These are phyloP conservation scores for Heliconius nattereri DNA, from an alignment of 1,140 invertebrate genomes.

Conservation along the genomic window DNA sequence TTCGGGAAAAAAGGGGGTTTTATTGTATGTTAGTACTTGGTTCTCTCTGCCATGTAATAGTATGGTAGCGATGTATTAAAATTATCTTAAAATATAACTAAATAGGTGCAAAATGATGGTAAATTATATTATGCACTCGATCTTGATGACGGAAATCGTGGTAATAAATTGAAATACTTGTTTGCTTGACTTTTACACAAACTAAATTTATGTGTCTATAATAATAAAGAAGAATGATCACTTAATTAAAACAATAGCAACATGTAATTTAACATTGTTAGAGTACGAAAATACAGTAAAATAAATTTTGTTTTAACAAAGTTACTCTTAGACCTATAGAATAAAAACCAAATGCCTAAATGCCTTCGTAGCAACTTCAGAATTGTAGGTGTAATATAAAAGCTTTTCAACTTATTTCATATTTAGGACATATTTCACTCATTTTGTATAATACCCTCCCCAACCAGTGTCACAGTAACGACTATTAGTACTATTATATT, in stretches of 20 bases:
- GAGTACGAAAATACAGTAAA: background rate
- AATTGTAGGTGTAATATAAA: background rate
- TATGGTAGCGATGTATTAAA: background rate
- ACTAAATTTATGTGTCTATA: background rate
- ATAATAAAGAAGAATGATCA: background rate
- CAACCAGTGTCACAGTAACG: too few species aligned
- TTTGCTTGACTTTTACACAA: background rate
- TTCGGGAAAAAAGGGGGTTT: background rate
- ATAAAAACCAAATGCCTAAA: too few species aligned
- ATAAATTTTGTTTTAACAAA: background rate
- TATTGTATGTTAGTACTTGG: background rate
- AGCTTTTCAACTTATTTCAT: too few species aligned
- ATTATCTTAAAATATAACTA: background rate
- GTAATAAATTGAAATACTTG: background rate
- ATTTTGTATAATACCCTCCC: too few species aligned
- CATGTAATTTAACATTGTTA: background rate
- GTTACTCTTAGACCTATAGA: background rate
- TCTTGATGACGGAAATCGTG: background rate
- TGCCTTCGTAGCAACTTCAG: too few species aligned
- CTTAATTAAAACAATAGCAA: slow-evolving; percentile 1
- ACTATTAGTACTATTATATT: too few species aligned
- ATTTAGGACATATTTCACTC: too few species aligned
- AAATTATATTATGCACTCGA: background rate
- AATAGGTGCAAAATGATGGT: background rate
- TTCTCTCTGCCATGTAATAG: background rate